phyloP scores from a whole-genome alignment of 2,113 vertebrate species.

The Clarias gariepinus region DNA sequence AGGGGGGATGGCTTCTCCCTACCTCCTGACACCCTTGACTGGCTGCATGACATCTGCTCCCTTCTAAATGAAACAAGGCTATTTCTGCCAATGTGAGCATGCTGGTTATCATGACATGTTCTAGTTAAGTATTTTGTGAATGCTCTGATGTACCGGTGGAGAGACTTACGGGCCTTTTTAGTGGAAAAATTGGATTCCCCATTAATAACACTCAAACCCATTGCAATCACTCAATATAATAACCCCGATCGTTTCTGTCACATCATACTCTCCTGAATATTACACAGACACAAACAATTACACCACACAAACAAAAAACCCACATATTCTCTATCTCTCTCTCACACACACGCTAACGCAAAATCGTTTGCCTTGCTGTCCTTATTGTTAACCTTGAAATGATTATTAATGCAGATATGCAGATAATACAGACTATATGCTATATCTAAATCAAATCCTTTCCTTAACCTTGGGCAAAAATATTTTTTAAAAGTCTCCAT shows the following conservation, averaged over 20 bases:
- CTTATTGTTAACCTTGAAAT: neutral
- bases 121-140: neutral
- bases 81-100: neutral
- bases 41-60: neutral
- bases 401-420: neutral
- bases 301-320: neutral
- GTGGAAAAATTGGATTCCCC: constrained; percentile 5
- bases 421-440: too few relatives aligned
- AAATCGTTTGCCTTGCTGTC: neutral
- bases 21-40: neutral
- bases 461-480: too few relatives aligned
- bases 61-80: neutral
- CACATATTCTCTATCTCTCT: neutral
- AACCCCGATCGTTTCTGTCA: neutral
- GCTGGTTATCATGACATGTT: constrained; percentile 14
- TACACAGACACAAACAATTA: neutral
- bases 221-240: constrained; percentile 8
- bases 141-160: neutral
- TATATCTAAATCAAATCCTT: too few relatives aligned
- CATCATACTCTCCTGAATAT: neutral
- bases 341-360: neutral
- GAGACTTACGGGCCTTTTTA: constrained; percentile 4
- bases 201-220: constrained; percentile 14
- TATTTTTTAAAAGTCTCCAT: too few relatives aligned
- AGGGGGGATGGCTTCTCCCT: neutral